Conservation (phyloP, 2,113 vertebrate genomes). For the Urocitellus parryii region DNA sequence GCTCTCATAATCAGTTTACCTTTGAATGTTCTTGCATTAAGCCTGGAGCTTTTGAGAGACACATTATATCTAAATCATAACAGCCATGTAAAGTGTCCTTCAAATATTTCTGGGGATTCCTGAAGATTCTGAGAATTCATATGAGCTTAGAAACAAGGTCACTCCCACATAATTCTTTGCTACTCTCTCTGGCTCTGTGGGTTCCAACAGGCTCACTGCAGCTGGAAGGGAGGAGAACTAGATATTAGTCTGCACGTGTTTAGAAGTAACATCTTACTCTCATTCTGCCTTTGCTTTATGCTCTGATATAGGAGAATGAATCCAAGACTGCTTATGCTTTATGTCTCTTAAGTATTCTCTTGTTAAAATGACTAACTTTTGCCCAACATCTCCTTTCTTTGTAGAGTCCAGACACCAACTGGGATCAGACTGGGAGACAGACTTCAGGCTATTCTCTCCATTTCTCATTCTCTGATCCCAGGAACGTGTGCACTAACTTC, state of each 20-base stretch:
- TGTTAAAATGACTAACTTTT: background rate
- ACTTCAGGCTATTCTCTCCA: background rate
- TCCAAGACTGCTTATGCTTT: background rate
- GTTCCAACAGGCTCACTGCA: background rate
- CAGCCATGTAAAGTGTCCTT: background rate
- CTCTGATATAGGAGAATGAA: background rate
- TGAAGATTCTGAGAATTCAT: background rate
- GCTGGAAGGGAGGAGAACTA: too few relatives aligned
- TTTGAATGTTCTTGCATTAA: too few relatives aligned
- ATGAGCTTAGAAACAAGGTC: background rate
- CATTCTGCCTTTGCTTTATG: background rate
- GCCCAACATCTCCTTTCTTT: background rate
- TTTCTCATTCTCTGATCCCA: background rate
- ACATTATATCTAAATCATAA: too few relatives aligned
- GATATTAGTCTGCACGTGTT: background rate
- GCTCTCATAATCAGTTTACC: too few relatives aligned
- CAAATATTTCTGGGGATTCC: background rate
- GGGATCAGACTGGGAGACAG: background rate
- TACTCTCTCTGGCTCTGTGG: background rate
- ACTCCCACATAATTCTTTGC: background rate
- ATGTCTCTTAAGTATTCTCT: background rate
- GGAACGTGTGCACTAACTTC: background rate
- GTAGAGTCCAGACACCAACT: background rate
- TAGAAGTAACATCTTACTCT: background rate
- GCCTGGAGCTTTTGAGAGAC: too few relatives aligned